phyloP scores from a whole-genome alignment of 2,888 invertebrate genomes.

The Leptarthrus brevirostris region DNA sequence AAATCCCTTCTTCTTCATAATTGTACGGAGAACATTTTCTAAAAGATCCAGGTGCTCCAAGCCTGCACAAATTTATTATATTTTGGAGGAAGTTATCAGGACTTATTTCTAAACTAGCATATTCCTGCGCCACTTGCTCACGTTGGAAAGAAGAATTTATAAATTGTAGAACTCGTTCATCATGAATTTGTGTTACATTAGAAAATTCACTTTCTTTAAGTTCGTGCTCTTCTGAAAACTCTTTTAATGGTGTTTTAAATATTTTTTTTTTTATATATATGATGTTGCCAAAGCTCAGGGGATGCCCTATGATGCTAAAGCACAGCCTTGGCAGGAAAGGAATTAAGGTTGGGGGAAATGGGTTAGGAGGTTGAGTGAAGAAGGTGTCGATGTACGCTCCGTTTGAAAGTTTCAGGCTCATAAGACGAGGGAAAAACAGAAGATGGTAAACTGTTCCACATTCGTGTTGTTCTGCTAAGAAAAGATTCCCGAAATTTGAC shows the following conservation, averaged over 20 bases:
- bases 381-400: too few species aligned
- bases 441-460: too few species aligned
- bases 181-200: background rate
- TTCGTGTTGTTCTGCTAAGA: too few species aligned
- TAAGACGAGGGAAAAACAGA: too few species aligned
- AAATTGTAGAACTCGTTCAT: background rate
- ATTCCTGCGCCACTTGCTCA: background rate
- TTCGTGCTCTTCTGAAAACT: background rate
- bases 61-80: background rate
- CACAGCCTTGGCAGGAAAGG: too few species aligned
- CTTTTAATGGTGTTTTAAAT: background rate
- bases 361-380: too few species aligned
- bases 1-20: background rate
- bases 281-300: too few species aligned
- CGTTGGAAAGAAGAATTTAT: background rate
- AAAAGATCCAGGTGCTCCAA: background rate
- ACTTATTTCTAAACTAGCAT: background rate
- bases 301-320: too few species aligned
- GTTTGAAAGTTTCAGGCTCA: too few species aligned
- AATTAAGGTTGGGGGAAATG: too few species aligned
- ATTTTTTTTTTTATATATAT: background rate
- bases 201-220: background rate
- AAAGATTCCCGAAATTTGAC: too few species aligned
- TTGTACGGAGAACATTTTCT: background rate
- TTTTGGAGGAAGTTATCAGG: conserved; percentile 19